Base-by-base conservation (phyloP, 2,888 invertebrate genomes). In the Tridacna crocea region DNA sequence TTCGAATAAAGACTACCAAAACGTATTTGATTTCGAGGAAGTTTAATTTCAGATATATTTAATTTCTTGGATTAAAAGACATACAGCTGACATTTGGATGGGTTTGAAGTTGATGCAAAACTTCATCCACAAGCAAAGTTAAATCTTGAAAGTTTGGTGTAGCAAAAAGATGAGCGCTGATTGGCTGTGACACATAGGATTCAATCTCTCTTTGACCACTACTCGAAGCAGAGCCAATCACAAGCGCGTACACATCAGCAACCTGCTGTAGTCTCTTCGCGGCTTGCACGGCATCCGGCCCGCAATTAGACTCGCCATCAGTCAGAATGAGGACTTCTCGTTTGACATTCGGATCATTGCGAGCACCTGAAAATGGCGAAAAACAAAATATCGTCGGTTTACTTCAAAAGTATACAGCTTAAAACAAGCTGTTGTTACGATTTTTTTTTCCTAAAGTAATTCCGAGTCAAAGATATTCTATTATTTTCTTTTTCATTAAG, bases 301-400 rank as follows among this genome's bases (percentile, higher is more conserved):
- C 60, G 46, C 73, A 73, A 60, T 73, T 73, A 15, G 73, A 73
- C 12, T 12, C 15, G 12, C 73, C 73, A 46, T 73, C 73, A 1
- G 73, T 73, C 19, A 73, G 15, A 27, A 73, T 73, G 0, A 73
- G 73, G 10, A 73, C 73, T 60, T 73, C 73, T 36, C 60, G 73
- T 47, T 73, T 73, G n/a, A 60, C 26, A 36, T 27, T 73, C 36
- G 73, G 60, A 26, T 70, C 70, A 24, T 48, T 51, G 22, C 70
- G 70, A 4, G 70, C 51, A 15, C 70, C 70, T 70, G 26, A 8
- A 51, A 17, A 66, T 10, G 27, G 12, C 3, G 27, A 36, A 17
- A 65, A 12, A 27, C 22, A 15, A 22, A 22, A 60, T 11, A n/a
- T 15, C 12, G n/a, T 60, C n/a, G 12, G 60, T n/a, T 10, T 15